Conservation (phyloP, 2,113 vertebrate genomes). For the Sterrhoptilus dennistouni region DNA sequence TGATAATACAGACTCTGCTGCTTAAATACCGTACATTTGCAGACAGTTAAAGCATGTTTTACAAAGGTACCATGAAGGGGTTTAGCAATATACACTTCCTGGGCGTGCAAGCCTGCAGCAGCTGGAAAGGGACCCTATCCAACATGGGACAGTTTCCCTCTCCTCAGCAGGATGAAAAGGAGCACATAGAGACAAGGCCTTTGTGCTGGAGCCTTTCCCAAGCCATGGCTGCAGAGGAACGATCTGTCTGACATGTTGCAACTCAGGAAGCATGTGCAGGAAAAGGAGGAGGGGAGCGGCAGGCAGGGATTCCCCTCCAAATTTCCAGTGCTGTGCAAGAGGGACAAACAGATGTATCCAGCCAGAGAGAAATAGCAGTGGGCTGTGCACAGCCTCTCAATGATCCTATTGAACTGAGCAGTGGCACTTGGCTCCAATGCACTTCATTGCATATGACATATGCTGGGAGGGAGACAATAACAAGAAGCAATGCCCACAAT, state of each 20-base stretch:
- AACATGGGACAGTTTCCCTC: accelerated
- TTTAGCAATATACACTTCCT: neutral
- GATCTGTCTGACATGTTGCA: neutral
- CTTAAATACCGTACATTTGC: neutral
- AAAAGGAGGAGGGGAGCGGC: neutral
- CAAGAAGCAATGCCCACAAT: neutral
- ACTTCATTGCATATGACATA: accelerated
- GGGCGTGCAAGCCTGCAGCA: accelerated
- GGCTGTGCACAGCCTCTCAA: neutral
- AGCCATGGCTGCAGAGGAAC: neutral
- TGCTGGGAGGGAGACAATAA: neutral
- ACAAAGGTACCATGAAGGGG: neutral
- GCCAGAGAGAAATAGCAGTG: neutral
- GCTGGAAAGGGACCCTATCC: neutral
- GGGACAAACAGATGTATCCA: neutral
- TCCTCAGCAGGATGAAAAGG: accelerated
- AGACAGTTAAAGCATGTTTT: neutral
- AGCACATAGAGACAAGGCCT: neutral
- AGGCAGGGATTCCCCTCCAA: neutral
- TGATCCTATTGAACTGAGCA: neutral
- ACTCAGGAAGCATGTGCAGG: neutral
- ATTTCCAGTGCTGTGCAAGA: neutral
- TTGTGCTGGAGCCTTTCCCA: neutral
- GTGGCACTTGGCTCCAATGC: neutral
- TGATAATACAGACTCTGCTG: neutral